phyloP scores from a whole-genome alignment of 2,888 invertebrate genomes.

The Drosophila vallismaia region DNA sequence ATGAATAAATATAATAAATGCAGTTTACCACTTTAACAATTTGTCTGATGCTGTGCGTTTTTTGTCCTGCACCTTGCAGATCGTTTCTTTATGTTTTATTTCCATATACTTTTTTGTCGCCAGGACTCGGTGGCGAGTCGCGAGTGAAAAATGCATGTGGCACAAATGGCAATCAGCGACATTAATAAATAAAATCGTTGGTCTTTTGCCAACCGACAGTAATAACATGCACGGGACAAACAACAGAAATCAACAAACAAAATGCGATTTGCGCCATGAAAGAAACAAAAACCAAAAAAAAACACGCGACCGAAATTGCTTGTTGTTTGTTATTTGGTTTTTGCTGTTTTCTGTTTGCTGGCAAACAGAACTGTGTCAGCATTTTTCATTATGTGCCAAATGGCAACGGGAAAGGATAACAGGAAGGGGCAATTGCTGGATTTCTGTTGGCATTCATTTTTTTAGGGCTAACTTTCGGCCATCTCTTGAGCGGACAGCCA shows the following conservation, averaged over 20 bases:
- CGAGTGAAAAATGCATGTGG: conserved; percentile 54
- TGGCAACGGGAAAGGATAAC: conserved; percentile 7
- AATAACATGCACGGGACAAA: conserved; percentile 45
- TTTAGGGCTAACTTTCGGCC: conserved; percentile 4
- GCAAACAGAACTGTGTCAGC: conserved; percentile 51
- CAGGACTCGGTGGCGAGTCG: conserved; percentile 17
- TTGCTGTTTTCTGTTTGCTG: conserved; percentile 33
- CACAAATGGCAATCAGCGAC: conserved; percentile 60
- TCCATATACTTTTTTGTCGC: conserved; percentile 5
- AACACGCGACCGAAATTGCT: conserved; percentile 24
- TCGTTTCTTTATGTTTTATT: conserved; percentile 15
- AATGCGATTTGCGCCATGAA: conserved; percentile 31
- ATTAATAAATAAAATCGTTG: conserved; percentile 60
- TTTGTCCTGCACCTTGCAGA: conserved; percentile 21
- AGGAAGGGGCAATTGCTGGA: conserved; percentile 33
- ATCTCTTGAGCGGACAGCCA: conserved; percentile 35
- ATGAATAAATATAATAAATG: conserved; percentile 57
- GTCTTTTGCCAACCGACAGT: conserved; percentile 54
- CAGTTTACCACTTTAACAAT: conserved; percentile 57
- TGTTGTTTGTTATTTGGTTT: conserved; percentile 31
- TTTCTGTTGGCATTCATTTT: conserved; percentile 17
- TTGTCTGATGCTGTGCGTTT: conserved; percentile 42
- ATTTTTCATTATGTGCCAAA: conserved; percentile 48
- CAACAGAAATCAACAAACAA: conserved; percentile 41
- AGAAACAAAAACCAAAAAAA: conserved; percentile 3